Base-by-base conservation (phyloP, 2,888 invertebrate genomes). In the Hypercompe scribonia region DNA sequence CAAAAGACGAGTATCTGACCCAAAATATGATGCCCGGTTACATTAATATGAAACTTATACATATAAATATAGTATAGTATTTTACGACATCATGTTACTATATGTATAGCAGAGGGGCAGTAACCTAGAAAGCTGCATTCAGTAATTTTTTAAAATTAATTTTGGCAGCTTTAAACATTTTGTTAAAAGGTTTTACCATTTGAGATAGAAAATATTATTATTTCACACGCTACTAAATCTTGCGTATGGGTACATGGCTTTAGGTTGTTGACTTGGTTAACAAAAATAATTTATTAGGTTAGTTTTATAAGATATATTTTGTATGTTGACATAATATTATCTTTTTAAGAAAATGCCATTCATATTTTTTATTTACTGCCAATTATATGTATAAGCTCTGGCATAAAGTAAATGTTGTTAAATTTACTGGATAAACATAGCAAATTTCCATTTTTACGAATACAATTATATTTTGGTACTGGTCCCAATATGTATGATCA, bases 331-430 rank as follows among this genome's bases (percentile, higher is more conserved):
- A 7, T 63, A 65, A 34, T 70, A 65, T 71, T 76, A 61, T 61
- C 70, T 65, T 46, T 70, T 70, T 72, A 77, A 81, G 69, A 71
- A 34, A 68, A 78, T 58, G 75, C 77, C 74, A 77, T 78, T 61
- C 4, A 64, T 68, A 71, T 34, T 68, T 79, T 78, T 76, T 73
- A 72, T 74, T 74, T 72, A 65, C 77, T 83, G 83, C 83, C 81
- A 83, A 82, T 61, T 61, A 68, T 68, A 72, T 42, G 65, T 65
- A 28, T 71, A 33, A n/a, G 42, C 39, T 31, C 4, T 15, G 58
- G 13, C 50, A 36, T 4, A 28, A 71, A 39, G 24, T 65, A 50
- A 58, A 28, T 58, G 28, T 13, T 11, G 13, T 67, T 54, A 33
- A 33, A 33, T 50, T 34, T 66, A 28, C 21, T 66, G 2, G n/a